These are phyloP conservation scores for Rotaria sp. DNA, from an alignment of 2,888 invertebrate genomes.

Conservation along the genomic window DNA sequence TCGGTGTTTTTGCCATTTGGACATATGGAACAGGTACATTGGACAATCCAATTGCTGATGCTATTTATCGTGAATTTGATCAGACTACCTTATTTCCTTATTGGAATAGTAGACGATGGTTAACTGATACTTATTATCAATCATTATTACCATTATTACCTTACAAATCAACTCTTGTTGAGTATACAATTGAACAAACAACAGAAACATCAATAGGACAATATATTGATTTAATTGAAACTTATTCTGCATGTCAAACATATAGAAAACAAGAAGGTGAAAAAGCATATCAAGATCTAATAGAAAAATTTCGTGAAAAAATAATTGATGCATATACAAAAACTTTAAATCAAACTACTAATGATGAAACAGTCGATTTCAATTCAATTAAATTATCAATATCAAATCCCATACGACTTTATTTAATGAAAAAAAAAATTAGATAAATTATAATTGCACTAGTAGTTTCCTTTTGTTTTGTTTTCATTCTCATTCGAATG, in stretches of 20 bases:
- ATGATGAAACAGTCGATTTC: not conserved
- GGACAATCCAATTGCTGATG: not conserved
- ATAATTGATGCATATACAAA: not conserved
- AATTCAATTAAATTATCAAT: not conserved
- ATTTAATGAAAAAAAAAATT: constrained; percentile 1
- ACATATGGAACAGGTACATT: not conserved
- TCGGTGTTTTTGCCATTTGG: not conserved
- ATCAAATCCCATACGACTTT: not conserved
- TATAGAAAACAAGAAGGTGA: constrained; percentile 4
- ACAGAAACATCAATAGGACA: not conserved
- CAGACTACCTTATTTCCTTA: not conserved
- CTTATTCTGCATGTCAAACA: not conserved
- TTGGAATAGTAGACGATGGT: constrained; percentile 2
- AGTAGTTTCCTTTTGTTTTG: not conserved
- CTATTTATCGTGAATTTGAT: not conserved
- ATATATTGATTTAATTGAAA: not conserved
- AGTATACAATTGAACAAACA: not conserved
- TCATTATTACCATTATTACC: not conserved
- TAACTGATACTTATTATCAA: not conserved
- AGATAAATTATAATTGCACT: not conserved
- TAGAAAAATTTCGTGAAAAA: not conserved
- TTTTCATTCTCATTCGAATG: not conserved
- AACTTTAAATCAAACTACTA: not conserved
- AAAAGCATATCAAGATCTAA: not conserved
- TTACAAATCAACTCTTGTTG: not conserved